A percentile compares a stretch with the other conserved stretches of the same genome.
Conservation (phyloP, 2,797 vertebrate genomes). For the Muraenolepis orangiensis region DNA sequence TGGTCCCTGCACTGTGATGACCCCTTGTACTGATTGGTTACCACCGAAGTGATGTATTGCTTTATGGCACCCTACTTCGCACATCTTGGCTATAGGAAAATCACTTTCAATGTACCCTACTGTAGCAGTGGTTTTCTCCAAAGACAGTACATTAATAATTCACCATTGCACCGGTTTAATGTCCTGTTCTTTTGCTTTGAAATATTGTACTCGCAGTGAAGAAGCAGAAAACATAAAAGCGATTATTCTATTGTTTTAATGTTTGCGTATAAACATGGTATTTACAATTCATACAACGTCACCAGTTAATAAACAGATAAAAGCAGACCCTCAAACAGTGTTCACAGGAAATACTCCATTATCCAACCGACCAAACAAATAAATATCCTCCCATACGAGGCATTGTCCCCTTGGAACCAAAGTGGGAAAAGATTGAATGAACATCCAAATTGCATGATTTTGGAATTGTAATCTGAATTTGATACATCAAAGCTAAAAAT, state of each 20-base stretch:
- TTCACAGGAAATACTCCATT: constrained; percentile 44
- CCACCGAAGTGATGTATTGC: fast-evolving
- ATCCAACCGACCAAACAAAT: constrained; percentile 48
- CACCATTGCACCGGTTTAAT: background rate
- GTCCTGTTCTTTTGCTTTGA: background rate
- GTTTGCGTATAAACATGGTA: constrained; percentile 67
- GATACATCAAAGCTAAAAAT: constrained; percentile 35
- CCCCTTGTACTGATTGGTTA: constrained; percentile 43
- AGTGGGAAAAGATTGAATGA: constrained; percentile 51
- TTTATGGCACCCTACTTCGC: constrained; percentile 10
- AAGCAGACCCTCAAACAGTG: constrained; percentile 39
- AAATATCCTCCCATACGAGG: constrained; percentile 54
- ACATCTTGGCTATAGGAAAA: background rate
- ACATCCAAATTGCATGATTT: constrained; percentile 44
- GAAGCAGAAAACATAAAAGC: background rate
- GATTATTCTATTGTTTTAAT: constrained; percentile 52
- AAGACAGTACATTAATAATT: background rate
- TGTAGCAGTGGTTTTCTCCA: background rate
- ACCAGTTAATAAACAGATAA: constrained; percentile 50
- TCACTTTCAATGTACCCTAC: background rate
- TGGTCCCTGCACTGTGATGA: fast-evolving
- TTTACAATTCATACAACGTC: constrained; percentile 69
- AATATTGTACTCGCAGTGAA: background rate
- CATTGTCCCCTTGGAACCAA: constrained; percentile 44
- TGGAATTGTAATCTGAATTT: constrained; percentile 43